These are phyloP conservation scores for Athene noctua DNA, from an alignment of 2,113 vertebrate species.

Conservation along the genomic window DNA sequence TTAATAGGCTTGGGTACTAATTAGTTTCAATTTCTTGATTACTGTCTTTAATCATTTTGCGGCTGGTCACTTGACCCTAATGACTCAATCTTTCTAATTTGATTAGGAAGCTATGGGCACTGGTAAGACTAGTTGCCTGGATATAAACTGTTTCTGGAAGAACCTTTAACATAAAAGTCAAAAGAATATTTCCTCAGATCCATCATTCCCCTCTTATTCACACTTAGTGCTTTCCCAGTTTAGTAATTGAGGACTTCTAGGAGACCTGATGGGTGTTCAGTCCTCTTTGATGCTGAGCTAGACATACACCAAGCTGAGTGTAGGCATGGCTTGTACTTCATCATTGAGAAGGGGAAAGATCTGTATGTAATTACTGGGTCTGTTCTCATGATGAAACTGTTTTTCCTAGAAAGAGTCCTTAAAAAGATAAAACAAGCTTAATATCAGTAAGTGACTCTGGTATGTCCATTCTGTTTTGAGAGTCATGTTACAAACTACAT, in stretches of 20 bases:
- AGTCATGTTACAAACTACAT: not conserved
- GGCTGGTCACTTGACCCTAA: constrained; percentile 49
- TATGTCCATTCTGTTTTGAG: not conserved
- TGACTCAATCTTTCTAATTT: constrained; percentile 63
- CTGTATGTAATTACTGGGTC: not conserved
- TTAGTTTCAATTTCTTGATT: constrained; percentile 60
- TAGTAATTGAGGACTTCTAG: not conserved
- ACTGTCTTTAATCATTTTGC: constrained; percentile 58
- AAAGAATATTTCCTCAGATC: constrained; percentile 26
- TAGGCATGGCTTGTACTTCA: not conserved
- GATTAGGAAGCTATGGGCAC: constrained; percentile 17
- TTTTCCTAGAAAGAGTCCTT: not conserved
- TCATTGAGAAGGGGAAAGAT: not conserved
- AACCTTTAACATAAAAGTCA: constrained; percentile 28
- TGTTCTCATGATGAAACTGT: not conserved
- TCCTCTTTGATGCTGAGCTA: not conserved
- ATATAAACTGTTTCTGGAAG: constrained; percentile 24
- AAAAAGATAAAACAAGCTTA: not conserved
- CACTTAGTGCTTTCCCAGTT: not conserved
- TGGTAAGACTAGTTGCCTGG: not conserved
- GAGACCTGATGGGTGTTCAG: not conserved
- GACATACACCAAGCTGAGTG: not conserved
- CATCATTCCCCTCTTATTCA: not conserved
- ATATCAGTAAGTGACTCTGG: not conserved
- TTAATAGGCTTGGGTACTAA: constrained; percentile 54